Evolutionary conservation across 1,140 invertebrate genomes (phyloP), one percentile per base, ranked within the genome.

Genomic region (Drosophila varians): DNA sequence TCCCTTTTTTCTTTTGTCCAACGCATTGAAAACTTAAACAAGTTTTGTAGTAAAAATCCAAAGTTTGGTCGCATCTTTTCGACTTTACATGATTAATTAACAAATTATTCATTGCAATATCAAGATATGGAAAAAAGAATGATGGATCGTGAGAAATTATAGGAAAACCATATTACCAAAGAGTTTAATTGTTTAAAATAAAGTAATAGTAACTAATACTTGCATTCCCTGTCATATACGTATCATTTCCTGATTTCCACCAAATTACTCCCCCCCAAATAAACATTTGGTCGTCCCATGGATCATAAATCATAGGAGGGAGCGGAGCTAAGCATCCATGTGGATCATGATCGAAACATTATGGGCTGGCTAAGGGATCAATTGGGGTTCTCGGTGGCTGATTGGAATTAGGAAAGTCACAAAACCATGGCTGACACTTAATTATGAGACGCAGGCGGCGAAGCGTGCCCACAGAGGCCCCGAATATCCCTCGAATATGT

Each of bases 401-500:
- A 84, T 84, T 84, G 76, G 80, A 86, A 84, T 84, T 86, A 80
- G 82, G 82, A 74, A 87, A 87, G 77, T 87, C 82, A 87, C 60
- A 82, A 76, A 74, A 49, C 74, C 82, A 77, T 87, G 72, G 77
- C 74, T 87, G 82, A 86, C 82, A 87, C 77, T 82, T 77, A 87
- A 87, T 87, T 87, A 87, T 87, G 57, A 54, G 40, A 14, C 64
- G 73, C 68, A 69, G 53, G 82, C 80, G 62, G 40, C 42, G 80
- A 73, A 86, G 80, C 80, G 77, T 84, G 80, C 66, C 72, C 40
- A 45, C 6, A 38, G 43, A 14, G 28, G 28, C 11, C 16, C 34
- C 8, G 12, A n/a, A 1, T 46, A 9, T 25, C 31, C 46, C n/a
- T 36, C 18, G 18, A 12, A 25, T 28, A 31, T 34, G n/a, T 28